These are phyloP conservation scores for Acipenser oxyrinchus DNA, from an alignment of 2,797 vertebrate genomes.

Conservation along the genomic window DNA sequence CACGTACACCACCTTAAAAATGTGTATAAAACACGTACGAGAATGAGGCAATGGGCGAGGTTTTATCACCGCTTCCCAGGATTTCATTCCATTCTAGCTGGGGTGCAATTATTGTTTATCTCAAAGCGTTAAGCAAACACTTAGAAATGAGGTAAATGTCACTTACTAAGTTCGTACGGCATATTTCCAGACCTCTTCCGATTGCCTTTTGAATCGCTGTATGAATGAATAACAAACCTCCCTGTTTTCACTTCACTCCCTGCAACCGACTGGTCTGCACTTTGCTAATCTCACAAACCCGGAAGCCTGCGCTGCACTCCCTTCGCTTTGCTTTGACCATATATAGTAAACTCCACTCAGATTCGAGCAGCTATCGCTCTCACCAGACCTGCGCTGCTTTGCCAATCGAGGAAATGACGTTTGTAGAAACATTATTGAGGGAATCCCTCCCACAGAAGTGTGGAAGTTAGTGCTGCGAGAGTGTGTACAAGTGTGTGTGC, in stretches of 20 bases:
- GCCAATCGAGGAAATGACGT: constrained; percentile 26
- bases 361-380: constrained; percentile 40
- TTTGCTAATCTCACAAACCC: constrained; percentile 59
- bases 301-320: constrained; percentile 63
- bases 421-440: too few species aligned
- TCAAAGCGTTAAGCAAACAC: background rate
- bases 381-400: constrained; percentile 32
- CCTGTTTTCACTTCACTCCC: constrained; percentile 19
- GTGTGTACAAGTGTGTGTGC: too few species aligned
- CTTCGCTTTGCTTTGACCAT: constrained; percentile 79
- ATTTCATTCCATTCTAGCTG: accelerated
- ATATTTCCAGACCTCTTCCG: constrained; percentile 48
- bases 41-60: constrained; percentile 46
- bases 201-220: constrained; percentile 20
- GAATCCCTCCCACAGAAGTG: too few species aligned
- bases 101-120: too few species aligned
- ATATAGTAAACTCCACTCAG: constrained; percentile 81
- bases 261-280: constrained; percentile 33
- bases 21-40: background rate
- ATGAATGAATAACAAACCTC: constrained; percentile 44
- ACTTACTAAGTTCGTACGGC: constrained; percentile 82
- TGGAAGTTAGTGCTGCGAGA: too few species aligned
- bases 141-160: background rate
- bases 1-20: background rate
- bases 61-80: constrained; percentile 19